Evolutionary conservation across 37 sponge, comb jelly and placozoan genomes (phyloP).

Genomic region (Agelas oroides): DNA sequence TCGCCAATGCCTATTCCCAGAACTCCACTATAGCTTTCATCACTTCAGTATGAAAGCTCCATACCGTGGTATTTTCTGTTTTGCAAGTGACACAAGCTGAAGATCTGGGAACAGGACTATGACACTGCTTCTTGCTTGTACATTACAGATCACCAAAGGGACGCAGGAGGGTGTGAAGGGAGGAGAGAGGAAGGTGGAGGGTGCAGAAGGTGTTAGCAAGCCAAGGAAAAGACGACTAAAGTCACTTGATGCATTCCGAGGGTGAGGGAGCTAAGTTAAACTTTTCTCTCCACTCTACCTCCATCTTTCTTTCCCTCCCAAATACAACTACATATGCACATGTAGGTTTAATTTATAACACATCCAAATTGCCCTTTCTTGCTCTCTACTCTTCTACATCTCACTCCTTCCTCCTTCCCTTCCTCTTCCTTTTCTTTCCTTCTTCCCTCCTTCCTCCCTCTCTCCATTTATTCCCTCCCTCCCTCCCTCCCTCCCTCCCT

Average conservation of each 20-base stretch:
- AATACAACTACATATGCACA: too few species aligned
- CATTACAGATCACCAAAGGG: background rate
- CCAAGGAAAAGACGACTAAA: slow-evolving; percentile 57
- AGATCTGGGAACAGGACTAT: too few species aligned
- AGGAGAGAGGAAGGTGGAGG: background rate
- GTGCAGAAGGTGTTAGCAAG: background rate
- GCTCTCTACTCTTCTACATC: slow-evolving; percentile 15
- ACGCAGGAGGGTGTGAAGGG: background rate
- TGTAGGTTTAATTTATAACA: too few species aligned
- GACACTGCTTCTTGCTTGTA: too few species aligned
- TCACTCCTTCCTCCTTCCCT: slow-evolving; percentile 16
- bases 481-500: background rate
- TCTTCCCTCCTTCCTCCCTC: slow-evolving; percentile 1
- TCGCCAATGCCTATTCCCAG: too few species aligned
- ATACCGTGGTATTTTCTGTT: too few species aligned
- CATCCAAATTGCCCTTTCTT: background rate
- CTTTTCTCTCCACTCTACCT: too few species aligned
- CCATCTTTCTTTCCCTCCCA: too few species aligned
- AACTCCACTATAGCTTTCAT: too few species aligned
- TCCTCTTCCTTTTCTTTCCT: slow-evolving; percentile 1
- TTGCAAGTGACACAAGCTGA: too few species aligned
- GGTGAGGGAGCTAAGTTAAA: slow-evolving; percentile 36
- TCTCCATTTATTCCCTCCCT: background rate
- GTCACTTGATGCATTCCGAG: slow-evolving; percentile 88
- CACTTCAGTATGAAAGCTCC: too few species aligned